Evolutionary conservation across 2,888 invertebrate species (phyloP).

Genomic region (Zonitis immaculata): DNA sequence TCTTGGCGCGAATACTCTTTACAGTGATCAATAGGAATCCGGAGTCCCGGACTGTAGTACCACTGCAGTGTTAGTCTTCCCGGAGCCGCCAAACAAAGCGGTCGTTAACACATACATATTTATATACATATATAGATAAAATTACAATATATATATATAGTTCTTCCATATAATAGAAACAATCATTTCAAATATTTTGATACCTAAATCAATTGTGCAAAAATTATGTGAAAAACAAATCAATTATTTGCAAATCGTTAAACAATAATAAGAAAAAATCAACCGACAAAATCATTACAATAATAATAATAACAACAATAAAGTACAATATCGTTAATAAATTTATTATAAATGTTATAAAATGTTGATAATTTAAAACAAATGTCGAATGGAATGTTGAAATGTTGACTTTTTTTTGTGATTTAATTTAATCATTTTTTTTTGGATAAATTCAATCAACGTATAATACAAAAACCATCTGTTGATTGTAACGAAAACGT

Average conservation of each 20-base stretch:
- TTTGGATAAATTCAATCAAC: neutral
- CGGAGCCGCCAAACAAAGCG: conserved; percentile 37
- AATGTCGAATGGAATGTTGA: no score
- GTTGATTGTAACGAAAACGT: conserved; percentile 15
- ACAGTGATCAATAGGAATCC: conserved; percentile 37
- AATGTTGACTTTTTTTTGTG: no score
- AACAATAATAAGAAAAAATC: neutral
- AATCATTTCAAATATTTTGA: conserved; percentile 20
- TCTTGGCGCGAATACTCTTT: conserved; percentile 37
- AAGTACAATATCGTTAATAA: neutral
- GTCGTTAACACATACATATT: conserved; percentile 16
- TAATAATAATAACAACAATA: neutral
- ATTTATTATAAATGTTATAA: no score
- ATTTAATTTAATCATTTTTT: no score
- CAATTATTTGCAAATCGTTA: no score
- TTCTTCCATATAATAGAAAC: conserved; percentile 29
- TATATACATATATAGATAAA: neutral
- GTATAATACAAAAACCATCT: conserved; percentile 16
- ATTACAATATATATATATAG: neutral
- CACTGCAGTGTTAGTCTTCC: conserved; percentile 43
- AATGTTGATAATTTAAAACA: no score
- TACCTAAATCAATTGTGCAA: neutral
- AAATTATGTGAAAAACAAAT: neutral
- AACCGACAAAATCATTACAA: neutral
- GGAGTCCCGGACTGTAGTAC: conserved; percentile 39